phyloP scores from a whole-genome alignment of 1,140 invertebrate species.

The Galendromus occidentalis region DNA sequence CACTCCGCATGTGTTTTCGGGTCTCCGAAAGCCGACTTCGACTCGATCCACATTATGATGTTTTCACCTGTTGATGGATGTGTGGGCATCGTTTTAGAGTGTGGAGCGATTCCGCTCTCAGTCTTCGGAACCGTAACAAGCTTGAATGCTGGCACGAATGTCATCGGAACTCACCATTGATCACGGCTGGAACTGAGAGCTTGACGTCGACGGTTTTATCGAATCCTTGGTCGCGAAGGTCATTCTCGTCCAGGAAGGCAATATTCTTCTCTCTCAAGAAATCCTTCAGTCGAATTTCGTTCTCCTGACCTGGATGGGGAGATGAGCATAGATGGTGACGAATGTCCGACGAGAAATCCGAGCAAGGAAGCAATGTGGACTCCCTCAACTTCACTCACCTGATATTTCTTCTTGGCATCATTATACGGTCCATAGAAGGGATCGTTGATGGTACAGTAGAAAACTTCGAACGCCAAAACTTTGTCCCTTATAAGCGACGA shows the following conservation, averaged over 20 bases:
- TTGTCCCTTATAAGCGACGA: constrained; percentile 46
- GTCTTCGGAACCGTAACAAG: not conserved
- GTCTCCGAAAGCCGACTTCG: constrained; percentile 81
- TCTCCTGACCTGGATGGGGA: constrained; percentile 43
- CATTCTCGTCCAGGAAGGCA: constrained; percentile 45
- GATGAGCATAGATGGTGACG: too few species aligned
- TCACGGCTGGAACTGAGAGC: constrained; percentile 57
- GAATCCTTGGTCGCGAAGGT: constrained; percentile 56
- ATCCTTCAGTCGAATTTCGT: constrained; percentile 45
- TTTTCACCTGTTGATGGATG: not conserved
- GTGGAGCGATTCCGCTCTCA: not conserved
- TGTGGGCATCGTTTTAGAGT: not conserved
- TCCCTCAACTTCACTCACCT: too few species aligned
- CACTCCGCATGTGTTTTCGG: constrained; percentile 57
- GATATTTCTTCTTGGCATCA: constrained; percentile 35
- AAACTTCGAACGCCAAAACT: constrained; percentile 49
- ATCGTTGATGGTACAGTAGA: constrained; percentile 38
- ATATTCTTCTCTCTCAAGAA: constrained; percentile 38
- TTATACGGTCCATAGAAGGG: constrained; percentile 44
- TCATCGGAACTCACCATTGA: not conserved
- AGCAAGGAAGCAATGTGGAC: too few species aligned
- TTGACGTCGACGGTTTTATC: constrained; percentile 90
- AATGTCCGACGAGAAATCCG: too few species aligned
- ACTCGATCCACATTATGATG: constrained; percentile 85
- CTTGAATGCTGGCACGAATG: too few species aligned